phyloP scores from a whole-genome alignment of 2,113 vertebrate genomes.

The Phaethornis superciliosus region DNA sequence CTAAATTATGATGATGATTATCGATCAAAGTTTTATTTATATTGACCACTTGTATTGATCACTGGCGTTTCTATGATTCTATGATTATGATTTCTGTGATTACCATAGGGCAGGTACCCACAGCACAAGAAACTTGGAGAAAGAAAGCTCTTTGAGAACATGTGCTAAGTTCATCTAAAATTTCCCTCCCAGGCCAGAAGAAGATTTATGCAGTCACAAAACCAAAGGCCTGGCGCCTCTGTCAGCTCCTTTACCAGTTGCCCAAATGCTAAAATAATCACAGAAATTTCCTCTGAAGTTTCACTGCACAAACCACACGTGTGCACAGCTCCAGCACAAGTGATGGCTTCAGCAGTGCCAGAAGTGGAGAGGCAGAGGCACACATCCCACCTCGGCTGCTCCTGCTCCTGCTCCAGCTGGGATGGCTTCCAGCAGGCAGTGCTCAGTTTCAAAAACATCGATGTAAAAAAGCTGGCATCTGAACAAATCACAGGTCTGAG shows the following conservation, averaged over 20 bases:
- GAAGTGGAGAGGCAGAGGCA: neutral
- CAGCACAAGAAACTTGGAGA: neutral
- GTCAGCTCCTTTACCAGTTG: conserved; percentile 8
- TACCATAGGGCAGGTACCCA: neutral
- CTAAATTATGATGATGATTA: neutral
- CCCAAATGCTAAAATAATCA: neutral
- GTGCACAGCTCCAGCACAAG: neutral
- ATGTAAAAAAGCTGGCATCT: neutral
- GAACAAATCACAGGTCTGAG: neutral
- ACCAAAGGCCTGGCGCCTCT: neutral
- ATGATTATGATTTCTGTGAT: too few relatives aligned
- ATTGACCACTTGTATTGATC: neutral
- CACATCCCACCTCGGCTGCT: accelerated
- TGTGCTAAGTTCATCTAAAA: conserved; percentile 11
- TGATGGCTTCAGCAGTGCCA: neutral
- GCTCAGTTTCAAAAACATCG: neutral
- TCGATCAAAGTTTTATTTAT: neutral
- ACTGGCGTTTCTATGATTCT: neutral
- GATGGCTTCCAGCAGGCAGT: neutral
- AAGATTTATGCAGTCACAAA: conserved; percentile 28
- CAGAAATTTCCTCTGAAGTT: neutral
- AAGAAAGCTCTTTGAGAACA: neutral
- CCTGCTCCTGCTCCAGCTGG: neutral
- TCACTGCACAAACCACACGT: neutral
- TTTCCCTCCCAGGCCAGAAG: neutral